A percentile compares a stretch with the other conserved stretches of the same genome.
Evolutionary conservation across 37 sponge, comb jelly and placozoan genomes (phyloP).

Genomic region (Corticium candelabrum): DNA sequence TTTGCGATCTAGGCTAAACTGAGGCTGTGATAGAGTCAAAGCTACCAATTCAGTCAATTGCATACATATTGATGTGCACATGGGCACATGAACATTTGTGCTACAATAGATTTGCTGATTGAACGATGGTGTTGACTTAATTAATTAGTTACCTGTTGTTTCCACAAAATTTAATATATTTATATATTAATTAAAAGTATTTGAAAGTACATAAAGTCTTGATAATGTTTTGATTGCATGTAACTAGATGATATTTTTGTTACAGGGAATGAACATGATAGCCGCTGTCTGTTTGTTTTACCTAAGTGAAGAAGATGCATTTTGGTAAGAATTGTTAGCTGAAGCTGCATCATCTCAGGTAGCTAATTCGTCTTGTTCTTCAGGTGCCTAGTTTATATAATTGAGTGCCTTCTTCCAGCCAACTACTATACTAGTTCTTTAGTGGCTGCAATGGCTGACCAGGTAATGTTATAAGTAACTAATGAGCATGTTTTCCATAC

Average conservation of each 20-base stretch:
- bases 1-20: too few relatives aligned
- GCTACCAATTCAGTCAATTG: too few relatives aligned
- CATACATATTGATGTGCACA: too few relatives aligned
- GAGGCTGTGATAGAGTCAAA: too few relatives aligned
- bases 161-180: too few relatives aligned
- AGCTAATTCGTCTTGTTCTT: neutral
- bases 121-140: too few relatives aligned
- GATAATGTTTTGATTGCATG: neutral
- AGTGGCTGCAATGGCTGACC: neutral
- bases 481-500: neutral
- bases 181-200: too few relatives aligned
- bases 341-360: neutral
- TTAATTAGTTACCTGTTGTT: too few relatives aligned
- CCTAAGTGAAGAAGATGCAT: conserved; percentile 49
- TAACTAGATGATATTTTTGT: neutral
- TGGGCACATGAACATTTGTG: too few relatives aligned
- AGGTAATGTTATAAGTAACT: neutral
- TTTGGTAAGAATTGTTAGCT: conserved; percentile 47
- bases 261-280: conserved; percentile 75
- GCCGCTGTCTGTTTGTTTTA: conserved; percentile 55
- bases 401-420: neutral
- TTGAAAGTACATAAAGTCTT: neutral
- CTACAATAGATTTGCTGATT: too few relatives aligned
- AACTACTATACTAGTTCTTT: neutral
- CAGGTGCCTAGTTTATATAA: neutral